A percentile compares a stretch with the other conserved stretches of the same genome.
phyloP scores from a whole-genome alignment of 2,888 invertebrate genomes.

The Habroteleia sp. region DNA sequence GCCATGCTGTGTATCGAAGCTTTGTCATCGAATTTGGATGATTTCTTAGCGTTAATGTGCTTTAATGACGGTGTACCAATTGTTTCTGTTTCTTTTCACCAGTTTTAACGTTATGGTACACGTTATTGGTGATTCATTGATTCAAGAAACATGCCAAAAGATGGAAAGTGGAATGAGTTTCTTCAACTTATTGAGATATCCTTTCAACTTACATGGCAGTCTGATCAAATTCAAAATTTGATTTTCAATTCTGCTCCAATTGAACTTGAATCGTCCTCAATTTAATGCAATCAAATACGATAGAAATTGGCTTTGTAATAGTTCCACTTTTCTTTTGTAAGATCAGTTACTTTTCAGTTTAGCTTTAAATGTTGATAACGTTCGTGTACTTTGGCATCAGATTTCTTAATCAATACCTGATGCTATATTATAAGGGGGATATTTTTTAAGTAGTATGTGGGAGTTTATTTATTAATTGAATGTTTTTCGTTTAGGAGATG shows the following conservation, averaged over 20 bases:
- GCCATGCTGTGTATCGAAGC: constrained; percentile 50
- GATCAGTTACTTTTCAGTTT: constrained; percentile 14
- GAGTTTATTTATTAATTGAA: constrained; percentile 12
- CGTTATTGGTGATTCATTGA: no score
- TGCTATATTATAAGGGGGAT: neutral
- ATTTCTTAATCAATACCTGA: neutral
- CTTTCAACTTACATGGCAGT: no score
- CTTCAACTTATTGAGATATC: neutral
- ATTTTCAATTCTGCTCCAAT: no score
- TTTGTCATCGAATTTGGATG: constrained; percentile 25
- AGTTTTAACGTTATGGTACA: constrained; percentile 22
- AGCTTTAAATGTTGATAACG: constrained; percentile 65
- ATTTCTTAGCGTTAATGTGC: constrained; percentile 36
- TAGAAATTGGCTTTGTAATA: no score
- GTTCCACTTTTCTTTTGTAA: constrained; percentile 12
- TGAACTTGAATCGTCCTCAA: neutral
- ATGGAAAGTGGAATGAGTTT: neutral
- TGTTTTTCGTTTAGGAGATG: constrained; percentile 75
- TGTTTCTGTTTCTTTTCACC: neutral
- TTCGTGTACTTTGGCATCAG: constrained; percentile 37
- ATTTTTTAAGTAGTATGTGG: no score
- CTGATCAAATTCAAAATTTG: no score
- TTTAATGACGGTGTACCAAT: constrained; percentile 23
- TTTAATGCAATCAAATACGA: no score
- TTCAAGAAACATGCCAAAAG: neutral